These are phyloP conservation scores for Ascidia mentula DNA, from an alignment of 23 tunicate species.

Conservation along the genomic window DNA sequence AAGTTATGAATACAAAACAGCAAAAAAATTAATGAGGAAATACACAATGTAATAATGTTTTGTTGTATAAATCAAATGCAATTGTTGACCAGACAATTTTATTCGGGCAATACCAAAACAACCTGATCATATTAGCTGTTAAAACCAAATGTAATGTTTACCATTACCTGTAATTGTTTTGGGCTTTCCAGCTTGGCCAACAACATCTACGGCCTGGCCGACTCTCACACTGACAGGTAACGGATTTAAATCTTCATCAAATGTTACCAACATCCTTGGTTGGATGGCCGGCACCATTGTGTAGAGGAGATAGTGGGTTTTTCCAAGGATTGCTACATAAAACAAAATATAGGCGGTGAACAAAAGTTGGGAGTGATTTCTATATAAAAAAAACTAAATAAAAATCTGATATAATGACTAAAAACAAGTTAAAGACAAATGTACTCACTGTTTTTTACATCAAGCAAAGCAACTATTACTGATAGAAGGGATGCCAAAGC, in stretches of 20 bases:
- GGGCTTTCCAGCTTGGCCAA: constrained; percentile 98
- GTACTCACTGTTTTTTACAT: constrained; percentile 76
- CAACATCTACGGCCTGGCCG: constrained; percentile 98
- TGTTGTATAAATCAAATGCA: too few species aligned
- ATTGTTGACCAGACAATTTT: too few species aligned
- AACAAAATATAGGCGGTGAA: not conserved
- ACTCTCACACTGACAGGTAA: constrained; percentile 93
- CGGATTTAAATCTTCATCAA: constrained; percentile 81
- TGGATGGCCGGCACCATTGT: constrained; percentile 94
- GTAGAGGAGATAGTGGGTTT: constrained; percentile 88
- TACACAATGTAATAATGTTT: too few species aligned
- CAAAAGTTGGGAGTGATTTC: not conserved
- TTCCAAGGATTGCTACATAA: constrained; percentile 70
- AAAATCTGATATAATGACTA: not conserved
- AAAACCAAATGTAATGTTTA: too few species aligned
- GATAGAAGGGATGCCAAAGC: constrained; percentile 79
- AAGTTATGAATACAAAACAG: not conserved
- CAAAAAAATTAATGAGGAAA: too few species aligned
- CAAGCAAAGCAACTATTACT: constrained; percentile 70
- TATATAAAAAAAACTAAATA: not conserved
- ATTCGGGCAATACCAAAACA: too few species aligned
- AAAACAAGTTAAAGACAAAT: too few species aligned
- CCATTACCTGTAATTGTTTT: constrained; percentile 90
- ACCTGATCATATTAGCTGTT: too few species aligned
- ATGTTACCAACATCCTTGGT: constrained; percentile 88